These are phyloP conservation scores for Metallyticus violacea DNA, from an alignment of 2,888 invertebrate species.

Conservation along the genomic window DNA sequence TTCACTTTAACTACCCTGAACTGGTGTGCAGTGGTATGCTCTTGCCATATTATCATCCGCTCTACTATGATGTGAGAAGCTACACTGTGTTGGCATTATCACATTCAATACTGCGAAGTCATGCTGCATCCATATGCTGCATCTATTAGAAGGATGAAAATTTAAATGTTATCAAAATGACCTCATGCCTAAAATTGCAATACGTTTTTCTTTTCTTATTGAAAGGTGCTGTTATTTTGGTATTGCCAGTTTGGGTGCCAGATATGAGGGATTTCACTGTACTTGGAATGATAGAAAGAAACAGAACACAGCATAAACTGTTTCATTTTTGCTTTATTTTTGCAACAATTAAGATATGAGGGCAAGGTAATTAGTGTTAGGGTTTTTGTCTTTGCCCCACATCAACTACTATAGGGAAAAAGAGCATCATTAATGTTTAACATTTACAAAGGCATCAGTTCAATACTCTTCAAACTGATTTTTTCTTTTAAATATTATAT, in stretches of 20 bases:
- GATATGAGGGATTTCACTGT: neutral
- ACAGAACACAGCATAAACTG: neutral
- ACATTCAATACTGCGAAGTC: no score
- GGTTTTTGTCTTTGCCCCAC: neutral
- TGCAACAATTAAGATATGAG: neutral
- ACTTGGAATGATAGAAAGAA: neutral
- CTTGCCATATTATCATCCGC: no score
- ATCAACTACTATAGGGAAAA: neutral
- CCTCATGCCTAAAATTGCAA: no score
- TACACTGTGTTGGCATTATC: no score
- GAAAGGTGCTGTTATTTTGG: no score
- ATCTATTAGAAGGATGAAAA: no score
- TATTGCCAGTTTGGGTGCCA: neutral
- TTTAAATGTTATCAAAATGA: no score
- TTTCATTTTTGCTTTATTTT: neutral
- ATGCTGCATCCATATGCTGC: no score
- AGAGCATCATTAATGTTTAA: conserved; percentile 4
- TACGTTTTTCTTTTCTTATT: no score
- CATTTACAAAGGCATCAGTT: conserved; percentile 23
- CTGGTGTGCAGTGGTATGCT: no score
- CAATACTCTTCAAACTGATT: neutral
- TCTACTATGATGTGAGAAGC: no score
- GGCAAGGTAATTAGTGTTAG: neutral
- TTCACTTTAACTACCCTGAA: no score
- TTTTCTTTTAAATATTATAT: conserved; percentile 1